Percentiles rank a stretch among this genome's conserved stretches.
phyloP scores from a whole-genome alignment of 2,888 invertebrate genomes.

The Diploptera punctata region DNA sequence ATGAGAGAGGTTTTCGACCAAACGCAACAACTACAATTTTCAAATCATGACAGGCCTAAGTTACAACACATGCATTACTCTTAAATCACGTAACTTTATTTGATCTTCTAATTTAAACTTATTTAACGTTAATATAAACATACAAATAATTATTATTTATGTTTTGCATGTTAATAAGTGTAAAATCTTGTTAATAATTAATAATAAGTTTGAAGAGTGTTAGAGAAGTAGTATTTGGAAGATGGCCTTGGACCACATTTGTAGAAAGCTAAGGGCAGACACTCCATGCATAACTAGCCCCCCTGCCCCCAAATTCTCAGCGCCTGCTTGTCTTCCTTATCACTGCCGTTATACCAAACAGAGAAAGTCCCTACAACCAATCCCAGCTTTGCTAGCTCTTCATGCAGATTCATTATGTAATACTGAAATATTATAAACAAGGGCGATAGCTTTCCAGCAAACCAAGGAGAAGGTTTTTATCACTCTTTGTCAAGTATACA shows the following conservation, averaged over 20 bases:
- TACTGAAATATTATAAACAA: not conserved
- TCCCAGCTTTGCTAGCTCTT: not conserved
- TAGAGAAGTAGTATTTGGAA: too few species aligned
- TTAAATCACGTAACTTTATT: not conserved
- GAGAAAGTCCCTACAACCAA: not conserved
- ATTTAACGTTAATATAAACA: not conserved
- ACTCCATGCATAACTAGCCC: not conserved
- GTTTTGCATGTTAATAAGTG: too few species aligned
- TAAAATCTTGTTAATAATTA: too few species aligned
- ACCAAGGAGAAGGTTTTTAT: too few species aligned
- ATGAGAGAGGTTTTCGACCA: conserved; percentile 21
- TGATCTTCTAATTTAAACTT: not conserved
- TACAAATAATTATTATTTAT: too few species aligned
- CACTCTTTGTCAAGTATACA: too few species aligned
- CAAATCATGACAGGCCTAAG: not conserved
- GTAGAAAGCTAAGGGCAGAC: not conserved
- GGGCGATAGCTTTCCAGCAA: too few species aligned
- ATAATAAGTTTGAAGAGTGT: too few species aligned
- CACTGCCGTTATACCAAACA: conserved; percentile 18
- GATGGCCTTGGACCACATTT: not conserved
- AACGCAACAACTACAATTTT: not conserved
- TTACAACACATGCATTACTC: not conserved
- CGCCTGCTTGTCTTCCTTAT: conserved; percentile 24
- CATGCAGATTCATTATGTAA: not conserved
- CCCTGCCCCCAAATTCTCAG: conserved; percentile 3